Conservation (phyloP, 2,888 invertebrate genomes). For the Cancer borealis region DNA sequence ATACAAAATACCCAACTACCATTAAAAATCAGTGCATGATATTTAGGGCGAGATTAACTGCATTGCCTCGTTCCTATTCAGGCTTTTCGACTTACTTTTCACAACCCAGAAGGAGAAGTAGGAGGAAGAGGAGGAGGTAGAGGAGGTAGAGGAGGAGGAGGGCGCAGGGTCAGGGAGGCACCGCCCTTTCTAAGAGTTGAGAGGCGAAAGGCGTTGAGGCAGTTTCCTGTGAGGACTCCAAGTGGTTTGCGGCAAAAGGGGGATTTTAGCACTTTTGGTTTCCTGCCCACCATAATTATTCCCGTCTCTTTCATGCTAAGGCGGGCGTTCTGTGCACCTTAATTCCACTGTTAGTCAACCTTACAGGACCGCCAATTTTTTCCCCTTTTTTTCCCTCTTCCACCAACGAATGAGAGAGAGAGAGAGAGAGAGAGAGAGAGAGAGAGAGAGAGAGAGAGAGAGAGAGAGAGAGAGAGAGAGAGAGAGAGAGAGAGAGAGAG, state of each 20-base stretch:
- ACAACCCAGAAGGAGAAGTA: neutral
- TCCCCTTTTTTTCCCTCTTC: neutral
- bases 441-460: neutral
- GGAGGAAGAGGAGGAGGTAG: neutral
- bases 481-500: neutral
- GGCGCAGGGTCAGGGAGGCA: neutral
- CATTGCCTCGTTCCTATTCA: conserved; percentile 41
- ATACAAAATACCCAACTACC: conserved; percentile 10
- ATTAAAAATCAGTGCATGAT: neutral
- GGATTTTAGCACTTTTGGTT: conserved; percentile 61
- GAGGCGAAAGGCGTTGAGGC: conserved; percentile 6
- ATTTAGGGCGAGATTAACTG: conserved; percentile 8
- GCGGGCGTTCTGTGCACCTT: conserved; percentile 45
- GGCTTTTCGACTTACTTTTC: neutral
- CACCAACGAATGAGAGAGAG: neutral
- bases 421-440: neutral
- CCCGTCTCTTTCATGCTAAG: conserved; percentile 62
- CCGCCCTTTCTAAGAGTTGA: neutral
- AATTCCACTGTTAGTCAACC: conserved; percentile 49
- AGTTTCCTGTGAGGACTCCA: conserved; percentile 49
- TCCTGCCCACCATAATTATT: conserved; percentile 63
- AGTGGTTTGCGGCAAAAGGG: conserved; percentile 49
- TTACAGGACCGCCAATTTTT: conserved; percentile 57
- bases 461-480: neutral
- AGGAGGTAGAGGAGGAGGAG: conserved; percentile 8